These are phyloP conservation scores for Pantelozetes paolii DNA, from an alignment of 2,888 invertebrate species.

Conservation along the genomic window DNA sequence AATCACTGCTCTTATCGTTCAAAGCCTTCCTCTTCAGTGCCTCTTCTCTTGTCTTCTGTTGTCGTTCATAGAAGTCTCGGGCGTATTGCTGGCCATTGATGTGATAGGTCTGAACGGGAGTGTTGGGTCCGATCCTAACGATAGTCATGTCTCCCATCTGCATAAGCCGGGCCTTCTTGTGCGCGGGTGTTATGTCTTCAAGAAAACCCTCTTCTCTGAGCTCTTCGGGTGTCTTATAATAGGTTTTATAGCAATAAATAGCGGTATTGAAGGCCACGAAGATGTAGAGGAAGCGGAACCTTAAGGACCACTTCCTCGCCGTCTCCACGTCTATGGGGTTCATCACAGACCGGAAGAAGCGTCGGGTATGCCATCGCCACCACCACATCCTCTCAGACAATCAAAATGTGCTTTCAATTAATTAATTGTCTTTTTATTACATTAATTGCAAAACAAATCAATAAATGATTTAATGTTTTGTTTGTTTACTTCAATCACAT, in stretches of 20 bases:
- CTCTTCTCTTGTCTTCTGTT: neutral
- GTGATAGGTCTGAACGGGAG: neutral
- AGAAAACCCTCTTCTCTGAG: neutral
- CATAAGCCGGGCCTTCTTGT: constrained; percentile 21
- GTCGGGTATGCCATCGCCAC: constrained; percentile 30
- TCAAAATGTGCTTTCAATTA: too few relatives aligned
- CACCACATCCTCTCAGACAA: constrained; percentile 40
- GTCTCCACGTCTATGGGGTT: constrained; percentile 28
- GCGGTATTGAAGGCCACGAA: neutral
- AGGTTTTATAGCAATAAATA: neutral
- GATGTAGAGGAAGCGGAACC: constrained; percentile 13
- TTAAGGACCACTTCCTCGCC: constrained; percentile 15
- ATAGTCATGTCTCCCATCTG: neutral
- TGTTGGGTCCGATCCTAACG: neutral
- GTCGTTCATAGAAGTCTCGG: too few relatives aligned
- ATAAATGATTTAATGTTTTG: too few relatives aligned
- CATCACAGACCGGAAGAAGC: constrained; percentile 29
- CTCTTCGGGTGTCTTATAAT: neutral
- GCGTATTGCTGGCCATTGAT: neutral
- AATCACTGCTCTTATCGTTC: neutral
- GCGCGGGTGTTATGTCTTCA: neutral
- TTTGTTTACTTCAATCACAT: too few relatives aligned
- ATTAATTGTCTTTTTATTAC: too few relatives aligned
- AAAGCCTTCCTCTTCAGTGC: neutral
- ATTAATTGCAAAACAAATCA: too few relatives aligned